Conservation (phyloP, 2,113 vertebrate genomes). For the Ploceus nigricollis region DNA sequence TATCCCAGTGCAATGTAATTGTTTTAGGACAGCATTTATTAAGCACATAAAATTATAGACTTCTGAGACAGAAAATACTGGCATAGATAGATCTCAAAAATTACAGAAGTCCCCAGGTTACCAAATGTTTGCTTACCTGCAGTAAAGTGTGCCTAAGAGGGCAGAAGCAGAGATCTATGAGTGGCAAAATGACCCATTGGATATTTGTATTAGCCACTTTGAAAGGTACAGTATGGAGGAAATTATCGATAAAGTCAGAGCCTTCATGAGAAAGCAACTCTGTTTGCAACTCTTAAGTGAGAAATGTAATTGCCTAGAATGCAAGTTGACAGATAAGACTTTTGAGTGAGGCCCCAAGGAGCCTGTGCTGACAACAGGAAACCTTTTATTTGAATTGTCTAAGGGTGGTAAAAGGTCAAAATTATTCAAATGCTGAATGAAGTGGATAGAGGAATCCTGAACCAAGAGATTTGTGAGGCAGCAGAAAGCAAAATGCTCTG, state of each 20-base stretch:
- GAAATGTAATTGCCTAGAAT: slow-evolving; percentile 7
- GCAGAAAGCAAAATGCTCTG: slow-evolving; percentile 18
- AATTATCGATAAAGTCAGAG: slow-evolving; percentile 35
- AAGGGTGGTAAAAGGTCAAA: slow-evolving; percentile 55
- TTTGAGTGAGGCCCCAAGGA: slow-evolving; percentile 25
- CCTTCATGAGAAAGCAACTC: neutral
- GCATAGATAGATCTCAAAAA: neutral
- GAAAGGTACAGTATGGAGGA: slow-evolving; percentile 19
- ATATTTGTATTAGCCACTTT: slow-evolving; percentile 15
- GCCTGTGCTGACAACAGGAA: slow-evolving; percentile 14
- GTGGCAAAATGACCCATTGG: neutral
- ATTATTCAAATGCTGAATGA: slow-evolving; percentile 47
- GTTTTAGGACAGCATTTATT: slow-evolving; percentile 11
- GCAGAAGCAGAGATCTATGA: neutral
- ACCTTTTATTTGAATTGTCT: slow-evolving; percentile 48
- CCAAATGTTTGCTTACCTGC: neutral
- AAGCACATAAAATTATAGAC: neutral
- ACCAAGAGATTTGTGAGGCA: slow-evolving; percentile 30
- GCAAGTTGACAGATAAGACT: slow-evolving; percentile 7
- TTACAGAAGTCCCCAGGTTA: neutral
- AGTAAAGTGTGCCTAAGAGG: neutral
- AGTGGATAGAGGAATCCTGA: slow-evolving; percentile 19
- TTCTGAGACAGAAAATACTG: neutral
- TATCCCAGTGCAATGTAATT: neutral
- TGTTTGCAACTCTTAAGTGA: slow-evolving; percentile 1